Evolutionary conservation across 1,140 invertebrate genomes (phyloP).

Genomic region (Aleiodes sp.): DNA sequence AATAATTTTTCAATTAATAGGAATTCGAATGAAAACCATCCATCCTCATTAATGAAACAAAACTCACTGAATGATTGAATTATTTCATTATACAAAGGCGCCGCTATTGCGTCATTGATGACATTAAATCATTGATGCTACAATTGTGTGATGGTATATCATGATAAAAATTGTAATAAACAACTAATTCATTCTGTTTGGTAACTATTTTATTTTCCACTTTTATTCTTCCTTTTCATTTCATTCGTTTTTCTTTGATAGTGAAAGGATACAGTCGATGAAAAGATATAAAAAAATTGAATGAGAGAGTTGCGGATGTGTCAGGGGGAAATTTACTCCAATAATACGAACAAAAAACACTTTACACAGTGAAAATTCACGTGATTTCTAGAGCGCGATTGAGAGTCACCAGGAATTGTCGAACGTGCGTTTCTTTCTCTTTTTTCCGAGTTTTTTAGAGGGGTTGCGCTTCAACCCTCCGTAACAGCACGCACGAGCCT

Average conservation of each 20-base stretch:
- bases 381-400: constrained; percentile 14
- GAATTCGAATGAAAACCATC: not conserved
- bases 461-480: constrained; percentile 53
- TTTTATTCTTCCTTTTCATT: too few relatives aligned
- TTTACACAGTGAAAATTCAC: not conserved
- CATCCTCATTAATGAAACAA: constrained; percentile 4
- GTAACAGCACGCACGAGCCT: constrained; percentile 45
- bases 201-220: not conserved
- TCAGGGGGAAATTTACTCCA: not conserved
- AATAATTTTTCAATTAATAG: constrained; percentile 16
- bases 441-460: constrained; percentile 33
- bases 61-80: constrained; percentile 13
- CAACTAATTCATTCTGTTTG: not conserved
- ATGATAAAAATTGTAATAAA: constrained; percentile 13
- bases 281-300: not conserved
- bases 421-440: not conserved
- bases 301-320: constrained; percentile 1
- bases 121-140: constrained; percentile 1
- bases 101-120: not conserved
- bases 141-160: not conserved
- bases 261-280: constrained; percentile 29
- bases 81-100: not conserved
- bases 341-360: constrained; percentile 10
- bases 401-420: constrained; percentile 46
- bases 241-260: not conserved